Evolutionary conservation across 2,797 vertebrate genomes (phyloP).

Genomic region (Euthynnus affinis): DNA sequence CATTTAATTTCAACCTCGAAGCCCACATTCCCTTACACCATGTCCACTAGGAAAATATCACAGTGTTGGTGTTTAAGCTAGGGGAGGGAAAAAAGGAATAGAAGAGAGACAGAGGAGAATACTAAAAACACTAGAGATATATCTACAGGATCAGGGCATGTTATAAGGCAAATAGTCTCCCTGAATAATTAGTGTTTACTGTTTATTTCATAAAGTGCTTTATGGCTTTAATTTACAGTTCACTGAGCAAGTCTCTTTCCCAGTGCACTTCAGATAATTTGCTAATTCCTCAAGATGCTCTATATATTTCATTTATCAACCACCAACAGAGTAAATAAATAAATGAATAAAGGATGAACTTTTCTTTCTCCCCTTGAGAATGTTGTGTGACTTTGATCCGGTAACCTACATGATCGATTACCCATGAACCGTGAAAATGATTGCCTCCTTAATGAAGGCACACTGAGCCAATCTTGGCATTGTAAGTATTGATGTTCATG

Average conservation of each 20-base stretch:
- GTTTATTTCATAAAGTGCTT: constrained; percentile 59
- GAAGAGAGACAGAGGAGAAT: constrained; percentile 1
- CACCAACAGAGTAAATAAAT: constrained; percentile 4
- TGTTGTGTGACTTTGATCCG: constrained; percentile 70
- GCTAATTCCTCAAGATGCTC: constrained; percentile 50
- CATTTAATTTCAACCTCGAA: constrained; percentile 11
- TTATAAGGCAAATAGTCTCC: constrained; percentile 36
- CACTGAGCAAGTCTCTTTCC: constrained; percentile 33
- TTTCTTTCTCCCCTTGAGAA: constrained; percentile 56
- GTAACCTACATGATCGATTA: constrained; percentile 72
- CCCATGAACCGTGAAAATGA: constrained; percentile 73
- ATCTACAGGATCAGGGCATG: constrained; percentile 34
- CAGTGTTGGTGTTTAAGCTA: constrained; percentile 9
- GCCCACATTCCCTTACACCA: not conserved
- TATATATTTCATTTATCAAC: constrained; percentile 54
- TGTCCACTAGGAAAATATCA: constrained; percentile 3
- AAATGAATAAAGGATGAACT: constrained; percentile 27
- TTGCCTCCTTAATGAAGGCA: constrained; percentile 71
- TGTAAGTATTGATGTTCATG: constrained; percentile 68
- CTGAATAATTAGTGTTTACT: constrained; percentile 55
- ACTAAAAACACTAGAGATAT: constrained; percentile 32
- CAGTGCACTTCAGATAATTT: constrained; percentile 45
- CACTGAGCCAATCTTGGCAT: constrained; percentile 62
- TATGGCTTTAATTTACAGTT: constrained; percentile 49
- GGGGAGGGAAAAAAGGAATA: not conserved